Base-by-base conservation (phyloP, 2,113 vertebrate genomes). In the Gallinago paraguaiae region DNA sequence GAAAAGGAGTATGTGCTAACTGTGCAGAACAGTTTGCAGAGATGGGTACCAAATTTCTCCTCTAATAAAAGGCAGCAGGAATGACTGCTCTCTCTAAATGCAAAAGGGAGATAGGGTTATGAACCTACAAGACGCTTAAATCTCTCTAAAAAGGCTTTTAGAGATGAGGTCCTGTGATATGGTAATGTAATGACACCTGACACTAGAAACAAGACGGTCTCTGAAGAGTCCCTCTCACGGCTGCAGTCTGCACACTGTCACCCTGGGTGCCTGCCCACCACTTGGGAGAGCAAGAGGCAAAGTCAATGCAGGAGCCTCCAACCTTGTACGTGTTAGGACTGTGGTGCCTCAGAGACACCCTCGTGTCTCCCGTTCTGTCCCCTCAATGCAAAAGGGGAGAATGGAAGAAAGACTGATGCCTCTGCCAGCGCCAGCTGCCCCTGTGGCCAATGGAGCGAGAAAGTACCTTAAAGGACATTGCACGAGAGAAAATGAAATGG, bases 361-460 rank as follows among this genome's bases (percentile, higher is more conserved):
- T 71, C 51, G 30, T 1, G 3, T 59, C 59, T 81, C 22, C 33
- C 46, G 0, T 19, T 10, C 23, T 3, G 16, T 25, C 11, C 25
- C 28, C 41, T 86, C 3, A 5, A 7, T 14, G 53, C 8, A 60
- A 28, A 67, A 63, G 7, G 28, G 28, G 8, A 37, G 28, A 39
- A 80, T 30, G 20, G 59, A 86, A 35, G 17, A 77, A 71, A 61
- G 37, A 19, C 7, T 24, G 28, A 33, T 33, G 31, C 1, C 11
- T 6, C 11, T 0, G 0, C 18, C 17, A 3, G 39, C 13, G 25
- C 17, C 69, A 67, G 51, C 33, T 65, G 51, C 17, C 11, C 33
- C 61, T 19, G 37, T 0, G 1, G 46, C 11, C 46, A 64, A 7
- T 0, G 1, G 45, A 70, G 8, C 2, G 10, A 51, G 46, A 46